Evolutionary conservation across 2,888 invertebrate genomes (phyloP).

Genomic region (Caenorhabditis angaria): DNA sequence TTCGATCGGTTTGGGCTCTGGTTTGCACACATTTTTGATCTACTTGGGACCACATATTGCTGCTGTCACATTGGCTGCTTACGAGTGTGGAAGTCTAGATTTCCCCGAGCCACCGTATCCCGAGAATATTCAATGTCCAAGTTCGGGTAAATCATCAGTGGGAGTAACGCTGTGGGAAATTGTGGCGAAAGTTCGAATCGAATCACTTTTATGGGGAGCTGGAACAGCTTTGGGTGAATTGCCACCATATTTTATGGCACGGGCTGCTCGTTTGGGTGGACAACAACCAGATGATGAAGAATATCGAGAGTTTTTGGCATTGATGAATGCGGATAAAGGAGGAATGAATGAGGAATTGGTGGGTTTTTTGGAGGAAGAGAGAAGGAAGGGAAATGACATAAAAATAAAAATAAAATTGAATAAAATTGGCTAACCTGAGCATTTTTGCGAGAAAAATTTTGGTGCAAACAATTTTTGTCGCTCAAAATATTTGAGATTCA

Average conservation of each 20-base stretch:
- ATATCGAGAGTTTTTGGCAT: slow-evolving; percentile 80
- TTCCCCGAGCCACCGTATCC: slow-evolving; percentile 99
- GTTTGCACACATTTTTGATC: slow-evolving; percentile 95
- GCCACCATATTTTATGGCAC: slow-evolving; percentile 99
- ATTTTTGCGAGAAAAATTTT: too few relatives aligned
- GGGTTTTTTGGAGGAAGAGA: slow-evolving; percentile 63
- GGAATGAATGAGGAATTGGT: slow-evolving; percentile 71
- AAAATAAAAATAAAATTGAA: too few relatives aligned
- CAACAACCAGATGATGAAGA: slow-evolving; percentile 78
- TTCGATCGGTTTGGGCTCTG: slow-evolving; percentile 95
- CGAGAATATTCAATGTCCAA: slow-evolving; percentile 77
- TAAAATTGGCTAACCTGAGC: too few relatives aligned
- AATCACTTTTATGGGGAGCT: slow-evolving; percentile 91
- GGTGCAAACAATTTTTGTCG: too few relatives aligned
- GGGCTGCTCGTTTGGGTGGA: slow-evolving; percentile 79
- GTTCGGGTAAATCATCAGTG: slow-evolving; percentile 12
- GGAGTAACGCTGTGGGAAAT: slow-evolving; percentile 87
- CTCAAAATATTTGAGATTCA: too few relatives aligned
- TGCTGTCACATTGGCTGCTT: slow-evolving; percentile 94
- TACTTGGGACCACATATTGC: slow-evolving; percentile 99
- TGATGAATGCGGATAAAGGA: slow-evolving; percentile 75
- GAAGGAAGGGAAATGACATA: slow-evolving; percentile 58
- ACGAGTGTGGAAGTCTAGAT: slow-evolving; percentile 91
- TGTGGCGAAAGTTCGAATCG: slow-evolving; percentile 91
- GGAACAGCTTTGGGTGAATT: slow-evolving; percentile 97